Evolutionary conservation across 2,797 vertebrate genomes (phyloP), one percentile per base, ranked within the genome.

Genomic region (Gallinago solitaria): DNA sequence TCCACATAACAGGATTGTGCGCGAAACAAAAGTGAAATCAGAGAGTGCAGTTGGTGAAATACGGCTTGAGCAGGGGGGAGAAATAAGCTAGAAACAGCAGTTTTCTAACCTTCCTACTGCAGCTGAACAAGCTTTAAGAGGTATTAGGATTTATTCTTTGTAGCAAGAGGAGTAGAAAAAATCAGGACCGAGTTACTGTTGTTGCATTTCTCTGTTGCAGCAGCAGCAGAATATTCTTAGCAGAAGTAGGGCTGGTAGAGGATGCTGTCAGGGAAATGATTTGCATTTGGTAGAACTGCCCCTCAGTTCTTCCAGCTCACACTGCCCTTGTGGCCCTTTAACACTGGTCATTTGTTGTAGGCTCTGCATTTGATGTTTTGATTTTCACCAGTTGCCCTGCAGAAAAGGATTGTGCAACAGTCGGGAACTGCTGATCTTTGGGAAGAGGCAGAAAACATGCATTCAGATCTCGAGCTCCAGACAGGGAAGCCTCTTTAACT

Each of bases 201-300:
- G 50, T 57, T 95, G 69, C 47, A 88, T 89, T 87, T 84, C 61
- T 56, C 28, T 30, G 30, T 53, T 54, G 51, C 51, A 54, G 28
- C 24, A 17, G 75, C 93, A 91, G 91, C 85, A 91, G 89, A 94
- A 88, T 28, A 28, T 87, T 85, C 82, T 64, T 71, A 84, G 71
- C 96, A 93, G 95, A 92, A 97, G 97, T 68, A 96, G 97, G 92
- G 91, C 95, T 79, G 64, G 51, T 75, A 6, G 51, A 96, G 78
- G 73, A 37, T 45, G 48, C 91, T 84, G 57, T 61, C 85, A 45
- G 54, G 82, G 56, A 94, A 90, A 92, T 84, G 39, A 96, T 96
- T 96, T 97, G 95, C 97, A 87, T 94, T 87, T 76, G 57, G 71
- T 61, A 64, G 96, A 86, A 84, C 95, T 95, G 89, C 93, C 94